Evolutionary conservation across 2,797 vertebrate species (phyloP), one percentile per base, ranked within the genome.

Genomic region (Tinamus major): DNA sequence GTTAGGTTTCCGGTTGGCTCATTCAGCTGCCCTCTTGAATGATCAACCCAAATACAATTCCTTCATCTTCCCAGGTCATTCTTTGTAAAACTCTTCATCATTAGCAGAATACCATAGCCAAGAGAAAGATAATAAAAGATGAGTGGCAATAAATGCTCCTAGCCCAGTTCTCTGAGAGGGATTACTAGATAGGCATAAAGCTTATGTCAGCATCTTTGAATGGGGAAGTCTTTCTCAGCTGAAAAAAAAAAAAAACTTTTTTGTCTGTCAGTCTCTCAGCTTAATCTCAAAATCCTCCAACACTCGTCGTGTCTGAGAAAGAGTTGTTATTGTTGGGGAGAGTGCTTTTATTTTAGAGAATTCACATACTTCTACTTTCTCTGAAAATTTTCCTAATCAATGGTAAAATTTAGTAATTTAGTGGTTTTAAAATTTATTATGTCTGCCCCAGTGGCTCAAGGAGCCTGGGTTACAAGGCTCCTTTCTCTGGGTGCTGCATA

Each of bases 81-180:
- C 76, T 83, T 63, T 68, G 59, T 80, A 72, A 59, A 95, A 41
- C 29, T 67, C 31, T 79, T 90, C 41, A 85, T 90, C 53, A 15
- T 89, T 88, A 74, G 15, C 26, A 77, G 68, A n/a, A 64, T 90
- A 7, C 61, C 56, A 89, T 83, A 88, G 68, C 61, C 61, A 92
- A 44, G 42, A 56, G 13, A 79, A 10, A 53, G 76, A n/a, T 51
- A 72, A 67, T 72, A 59, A 84, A 86, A 79, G 19, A 11, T 77
- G 84, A 92, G 53, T 49, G 31, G 64, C 48, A 91, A 87, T 93
- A 95, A 92, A 67, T 48, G 48, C 58, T 88, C 37, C 68, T 62
- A 77, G 11, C 23, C 31, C 21, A 2, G 69, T 84, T 86, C 85
- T 6, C 3, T 9, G 39, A 67, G 65, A 79, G 49, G 49, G 80